phyloP scores from a whole-genome alignment of 2,888 invertebrate species.

The Lepidochrysops patricia region DNA sequence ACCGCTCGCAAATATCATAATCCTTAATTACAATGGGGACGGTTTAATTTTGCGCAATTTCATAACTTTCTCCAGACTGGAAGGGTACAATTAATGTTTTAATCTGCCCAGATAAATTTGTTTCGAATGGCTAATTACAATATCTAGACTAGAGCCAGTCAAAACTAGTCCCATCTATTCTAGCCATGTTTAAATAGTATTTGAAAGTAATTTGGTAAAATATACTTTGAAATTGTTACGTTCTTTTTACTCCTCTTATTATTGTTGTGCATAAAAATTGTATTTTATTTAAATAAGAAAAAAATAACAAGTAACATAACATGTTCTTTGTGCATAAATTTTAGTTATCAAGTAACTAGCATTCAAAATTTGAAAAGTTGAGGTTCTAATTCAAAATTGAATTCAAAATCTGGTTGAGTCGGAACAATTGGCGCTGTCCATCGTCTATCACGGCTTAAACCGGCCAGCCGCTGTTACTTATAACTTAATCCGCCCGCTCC shows the following conservation, averaged over 20 bases:
- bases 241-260: too few species aligned
- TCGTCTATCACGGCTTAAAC: constrained; percentile 15
- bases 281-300: too few species aligned
- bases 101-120: neutral
- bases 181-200: too few species aligned
- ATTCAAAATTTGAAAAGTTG: neutral
- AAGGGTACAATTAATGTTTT: constrained; percentile 1
- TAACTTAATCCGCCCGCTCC: constrained; percentile 21
- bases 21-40: constrained; percentile 1
- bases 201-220: too few species aligned
- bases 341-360: neutral
- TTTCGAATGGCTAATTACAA: neutral
- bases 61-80: neutral
- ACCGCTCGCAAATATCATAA: neutral
- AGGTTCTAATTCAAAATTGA: neutral
- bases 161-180: neutral
- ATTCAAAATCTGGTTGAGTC: neutral
- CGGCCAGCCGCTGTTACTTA: constrained; percentile 17
- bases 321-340: too few species aligned
- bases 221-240: too few species aligned
- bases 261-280: too few species aligned
- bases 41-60: neutral
- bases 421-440: constrained; percentile 11
- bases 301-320: too few species aligned
- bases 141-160: neutral